phyloP scores from a whole-genome alignment of 2,888 invertebrate genomes.

The Eupithecia dodoneata region DNA sequence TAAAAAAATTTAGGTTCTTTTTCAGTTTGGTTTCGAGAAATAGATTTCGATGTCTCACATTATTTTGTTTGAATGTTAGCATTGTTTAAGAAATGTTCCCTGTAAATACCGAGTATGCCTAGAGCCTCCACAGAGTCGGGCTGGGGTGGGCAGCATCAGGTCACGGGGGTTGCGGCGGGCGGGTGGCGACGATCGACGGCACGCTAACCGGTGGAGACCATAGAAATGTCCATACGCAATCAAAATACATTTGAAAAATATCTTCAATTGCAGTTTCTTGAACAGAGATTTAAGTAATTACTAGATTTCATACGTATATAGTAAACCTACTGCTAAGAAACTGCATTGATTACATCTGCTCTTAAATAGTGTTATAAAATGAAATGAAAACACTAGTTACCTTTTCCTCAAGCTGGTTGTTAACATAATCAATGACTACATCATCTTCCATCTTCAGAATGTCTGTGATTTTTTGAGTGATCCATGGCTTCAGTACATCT shows the following conservation, averaged over 20 bases:
- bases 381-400: constrained; percentile 78
- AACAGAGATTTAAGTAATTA: constrained; percentile 44
- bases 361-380: constrained; percentile 54
- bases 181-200: constrained; percentile 70
- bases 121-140: constrained; percentile 80
- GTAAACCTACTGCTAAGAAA: constrained; percentile 64
- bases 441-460: constrained; percentile 99
- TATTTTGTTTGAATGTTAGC: constrained; percentile 68
- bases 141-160: constrained; percentile 68
- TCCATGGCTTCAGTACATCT: constrained; percentile 99
- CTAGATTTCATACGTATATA: constrained; percentile 29
- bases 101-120: constrained; percentile 84
- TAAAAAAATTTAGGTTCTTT: constrained; percentile 42
- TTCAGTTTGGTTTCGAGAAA: constrained; percentile 51
- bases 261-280: constrained; percentile 82
- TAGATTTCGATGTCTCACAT: constrained; percentile 65
- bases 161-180: constrained; percentile 68
- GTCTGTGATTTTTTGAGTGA: constrained; percentile 97
- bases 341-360: constrained; percentile 82
- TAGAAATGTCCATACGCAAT: constrained; percentile 85
- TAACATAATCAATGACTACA: constrained; percentile 99
- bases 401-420: constrained; percentile 98
- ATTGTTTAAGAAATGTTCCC: constrained; percentile 80
- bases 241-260: constrained; percentile 79
- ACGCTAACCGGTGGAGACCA: constrained; percentile 82